phyloP scores from a whole-genome alignment of 1,140 invertebrate genomes.

The Meloidogyne floridensis region DNA sequence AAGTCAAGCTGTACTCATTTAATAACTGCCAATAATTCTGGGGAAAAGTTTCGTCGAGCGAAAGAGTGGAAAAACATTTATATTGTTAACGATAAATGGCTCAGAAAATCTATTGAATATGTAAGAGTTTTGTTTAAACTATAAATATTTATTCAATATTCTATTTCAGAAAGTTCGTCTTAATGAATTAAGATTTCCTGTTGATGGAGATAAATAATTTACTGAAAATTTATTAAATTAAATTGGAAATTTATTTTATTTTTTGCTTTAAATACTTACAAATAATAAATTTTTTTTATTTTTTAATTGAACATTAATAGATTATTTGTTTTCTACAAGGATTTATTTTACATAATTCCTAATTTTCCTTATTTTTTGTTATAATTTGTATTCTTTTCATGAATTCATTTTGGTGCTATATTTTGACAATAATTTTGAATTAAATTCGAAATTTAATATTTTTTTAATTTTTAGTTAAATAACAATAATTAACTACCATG shows the following conservation, averaged over 20 bases:
- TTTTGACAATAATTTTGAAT: too few relatives aligned
- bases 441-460: too few relatives aligned
- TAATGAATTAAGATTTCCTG: not conserved
- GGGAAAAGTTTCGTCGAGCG: slow-evolving; percentile 27
- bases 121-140: not conserved
- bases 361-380: too few relatives aligned
- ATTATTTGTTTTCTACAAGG: too few relatives aligned
- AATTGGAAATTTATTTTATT: not conserved
- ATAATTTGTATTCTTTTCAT: too few relatives aligned
- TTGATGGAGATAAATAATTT: not conserved
- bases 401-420: too few relatives aligned
- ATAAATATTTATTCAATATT: too few relatives aligned
- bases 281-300: too few relatives aligned
- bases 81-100: slow-evolving; percentile 22
- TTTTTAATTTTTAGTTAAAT: too few relatives aligned
- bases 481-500: not conserved
- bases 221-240: not conserved
- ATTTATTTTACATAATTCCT: too few relatives aligned
- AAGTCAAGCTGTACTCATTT: slow-evolving; percentile 21
- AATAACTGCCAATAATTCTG: slow-evolving; percentile 16
- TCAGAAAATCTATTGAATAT: slow-evolving; percentile 23
- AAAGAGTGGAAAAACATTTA: slow-evolving; percentile 16
- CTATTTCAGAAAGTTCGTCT: not conserved
- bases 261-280: too few relatives aligned
- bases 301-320: too few relatives aligned